Base-by-base conservation (phyloP, 2,797 vertebrate genomes). In the Trachops cirrhosus region DNA sequence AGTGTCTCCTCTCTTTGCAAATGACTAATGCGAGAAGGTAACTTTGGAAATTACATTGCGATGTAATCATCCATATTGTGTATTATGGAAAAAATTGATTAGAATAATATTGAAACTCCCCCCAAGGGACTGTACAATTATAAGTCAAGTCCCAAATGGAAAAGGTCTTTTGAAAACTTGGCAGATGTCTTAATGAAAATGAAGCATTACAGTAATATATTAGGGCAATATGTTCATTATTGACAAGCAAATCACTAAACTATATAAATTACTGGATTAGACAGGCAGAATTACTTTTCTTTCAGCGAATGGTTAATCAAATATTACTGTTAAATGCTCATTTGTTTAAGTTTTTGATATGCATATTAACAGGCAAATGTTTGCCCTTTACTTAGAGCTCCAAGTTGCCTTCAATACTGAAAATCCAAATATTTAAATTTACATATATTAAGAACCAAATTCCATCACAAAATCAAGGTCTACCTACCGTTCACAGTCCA, bases 111-210 rank as follows among this genome's bases (percentile, higher is more conserved):
- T 98, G 98, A 98, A 98, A 98, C 96, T 98, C 98, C 98, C 98
- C 98, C 98, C 98, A 97, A 98, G 98, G 98, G 98, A 98, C 97
- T 97, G 91, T 97, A 97, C 98, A 98, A 98, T 99, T 98, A 98
- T 98, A 98, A 98, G 98, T 98, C 98, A 98, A 98, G 98, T 98
- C 98, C 98, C 98, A 98, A 98, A 98, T 98, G 98, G 97, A 98
- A 98, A 98, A 98, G 98, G 98, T 96, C 98, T 97, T 98, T 98
- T 98, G 98, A 98, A 97, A 98, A 98, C 98, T 98, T 99, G 99
- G 98, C 99, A 99, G 98, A 98, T 98, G 98, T 98, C 98, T 98
- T 99, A 99, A 99, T 99, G 99, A 99, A 98, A 99, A 99, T 98
- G 98, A 99, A 98, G 98, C 98, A 98, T 99, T 98, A 98, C 97